A percentile compares a stretch with the other conserved stretches of the same genome.
phyloP scores from a whole-genome alignment of 2,113 vertebrate genomes.

The Tonatia bakeri region DNA sequence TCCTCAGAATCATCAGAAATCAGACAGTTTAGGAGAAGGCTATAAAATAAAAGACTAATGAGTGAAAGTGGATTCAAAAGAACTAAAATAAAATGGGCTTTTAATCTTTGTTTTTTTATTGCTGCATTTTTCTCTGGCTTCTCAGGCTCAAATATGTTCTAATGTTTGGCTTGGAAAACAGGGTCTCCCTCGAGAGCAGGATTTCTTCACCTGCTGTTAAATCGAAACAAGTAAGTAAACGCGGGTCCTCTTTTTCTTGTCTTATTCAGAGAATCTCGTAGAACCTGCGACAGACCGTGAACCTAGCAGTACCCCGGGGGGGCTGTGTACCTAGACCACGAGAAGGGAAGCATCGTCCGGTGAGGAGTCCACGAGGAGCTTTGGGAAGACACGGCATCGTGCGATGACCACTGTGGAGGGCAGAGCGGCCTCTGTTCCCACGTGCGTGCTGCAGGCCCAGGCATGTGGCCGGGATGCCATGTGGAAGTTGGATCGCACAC shows the following conservation, averaged over 20 bases:
- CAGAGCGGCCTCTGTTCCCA: neutral
- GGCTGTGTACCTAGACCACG: neutral
- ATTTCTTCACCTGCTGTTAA: neutral
- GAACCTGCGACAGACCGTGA: neutral
- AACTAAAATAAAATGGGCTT: conserved; percentile 29
- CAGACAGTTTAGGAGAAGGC: conserved; percentile 50
- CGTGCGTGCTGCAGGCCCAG: neutral
- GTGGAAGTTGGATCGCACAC: neutral
- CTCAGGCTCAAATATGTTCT: neutral
- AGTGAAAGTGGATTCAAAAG: conserved; percentile 6
- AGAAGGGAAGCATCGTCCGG: neutral
- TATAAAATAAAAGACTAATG: conserved; percentile 58
- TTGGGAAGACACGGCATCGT: neutral
- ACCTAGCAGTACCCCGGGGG: neutral
- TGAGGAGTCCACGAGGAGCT: neutral
- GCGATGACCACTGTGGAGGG: neutral
- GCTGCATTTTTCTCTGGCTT: neutral
- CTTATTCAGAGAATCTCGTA: neutral
- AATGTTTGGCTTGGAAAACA: neutral
- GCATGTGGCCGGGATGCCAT: neutral
- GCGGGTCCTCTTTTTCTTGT: neutral
- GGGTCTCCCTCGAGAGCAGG: neutral
- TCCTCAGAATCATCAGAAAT: conserved; percentile 7
- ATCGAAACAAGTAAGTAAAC: neutral
- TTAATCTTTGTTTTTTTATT: conserved; percentile 20